phyloP scores from a whole-genome alignment of 1,140 invertebrate genomes.

The Pseudachorutes palmiensis region DNA sequence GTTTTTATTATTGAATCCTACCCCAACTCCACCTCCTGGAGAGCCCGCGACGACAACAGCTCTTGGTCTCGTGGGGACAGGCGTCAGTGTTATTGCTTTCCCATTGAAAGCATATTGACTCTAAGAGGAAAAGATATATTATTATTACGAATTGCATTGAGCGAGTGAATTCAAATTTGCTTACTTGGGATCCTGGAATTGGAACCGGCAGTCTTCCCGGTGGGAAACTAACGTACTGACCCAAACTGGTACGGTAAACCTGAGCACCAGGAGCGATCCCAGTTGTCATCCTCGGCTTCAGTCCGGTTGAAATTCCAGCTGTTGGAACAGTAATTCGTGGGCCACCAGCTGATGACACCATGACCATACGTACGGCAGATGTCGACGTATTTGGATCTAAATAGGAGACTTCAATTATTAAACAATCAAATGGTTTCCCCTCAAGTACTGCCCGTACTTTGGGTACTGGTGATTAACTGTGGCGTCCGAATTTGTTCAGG shows the following conservation, averaged over 20 bases:
- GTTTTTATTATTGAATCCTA: neutral
- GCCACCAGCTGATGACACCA: neutral
- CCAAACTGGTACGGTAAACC: neutral
- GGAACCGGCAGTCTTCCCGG: neutral
- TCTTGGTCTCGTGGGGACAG: neutral
- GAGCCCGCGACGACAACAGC: neutral
- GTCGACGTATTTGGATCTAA: neutral
- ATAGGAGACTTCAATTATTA: neutral
- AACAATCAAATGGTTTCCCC: too few species aligned
- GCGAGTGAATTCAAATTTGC: neutral
- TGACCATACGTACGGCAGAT: conserved; percentile 2
- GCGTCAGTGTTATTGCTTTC: neutral
- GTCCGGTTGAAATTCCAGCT: neutral
- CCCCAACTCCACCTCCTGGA: neutral
- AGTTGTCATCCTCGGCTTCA: neutral
- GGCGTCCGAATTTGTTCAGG: neutral
- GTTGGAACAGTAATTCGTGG: neutral
- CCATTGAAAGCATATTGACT: neutral
- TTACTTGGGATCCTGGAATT: neutral
- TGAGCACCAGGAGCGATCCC: neutral
- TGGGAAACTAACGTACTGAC: neutral
- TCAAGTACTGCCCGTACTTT: too few species aligned
- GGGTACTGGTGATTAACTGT: neutral
- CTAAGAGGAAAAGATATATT: neutral
- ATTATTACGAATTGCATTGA: neutral